Evolutionary conservation across 1,140 invertebrate species (phyloP), one percentile per base, ranked within the genome.

Genomic region (Drosophila miranda): DNA sequence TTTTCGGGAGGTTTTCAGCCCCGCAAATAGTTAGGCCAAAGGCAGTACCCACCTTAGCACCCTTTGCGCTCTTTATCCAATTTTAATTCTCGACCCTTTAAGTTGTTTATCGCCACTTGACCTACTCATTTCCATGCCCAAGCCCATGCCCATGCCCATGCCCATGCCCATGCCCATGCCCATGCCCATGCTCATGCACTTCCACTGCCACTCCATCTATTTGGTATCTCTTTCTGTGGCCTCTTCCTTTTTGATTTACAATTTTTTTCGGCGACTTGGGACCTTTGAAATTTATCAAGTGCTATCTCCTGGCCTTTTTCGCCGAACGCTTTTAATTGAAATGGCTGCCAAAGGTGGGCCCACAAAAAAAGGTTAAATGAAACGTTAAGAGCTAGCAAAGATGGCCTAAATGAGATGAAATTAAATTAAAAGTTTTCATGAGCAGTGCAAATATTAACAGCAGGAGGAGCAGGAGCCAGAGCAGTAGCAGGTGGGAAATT

Each of bases 321-420:
- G 58, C 44, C 67, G 61, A 72, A 54, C 46, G 59, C 66, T 70
- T 70, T 84, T 80, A 86, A 84, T 84, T 86, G 77, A 80, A 84
- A 84, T 77, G 63, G 59, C 51, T 11, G 62, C 26, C 38, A 55
- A 67, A 68, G 61, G 60, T 69, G 59, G 23, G 23, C 5, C 23
- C 23, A 5, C 4, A 42, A 45, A 30, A 67, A 67, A 53, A 30
- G 60, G 61, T 53, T 55, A 71, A 66, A 59, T 64, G 44, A 46
- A 64, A 43, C 4, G 6, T n/a, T 4, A 43, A 21, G 4, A 23
- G 59, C 38, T 11, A 11, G 7, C 3, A 23, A 46, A 50, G 53
- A 50, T 50, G 63, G 63, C 28, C 46, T 13, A 26, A 69, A 45
- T 68, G 45, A 23, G 41, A 30, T 11, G 11, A 52, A 62, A 75